Percentiles rank a stretch among this genome's conserved stretches.
phyloP scores from a whole-genome alignment of 2,797 vertebrate species.

The Micrastur ruficollis region DNA sequence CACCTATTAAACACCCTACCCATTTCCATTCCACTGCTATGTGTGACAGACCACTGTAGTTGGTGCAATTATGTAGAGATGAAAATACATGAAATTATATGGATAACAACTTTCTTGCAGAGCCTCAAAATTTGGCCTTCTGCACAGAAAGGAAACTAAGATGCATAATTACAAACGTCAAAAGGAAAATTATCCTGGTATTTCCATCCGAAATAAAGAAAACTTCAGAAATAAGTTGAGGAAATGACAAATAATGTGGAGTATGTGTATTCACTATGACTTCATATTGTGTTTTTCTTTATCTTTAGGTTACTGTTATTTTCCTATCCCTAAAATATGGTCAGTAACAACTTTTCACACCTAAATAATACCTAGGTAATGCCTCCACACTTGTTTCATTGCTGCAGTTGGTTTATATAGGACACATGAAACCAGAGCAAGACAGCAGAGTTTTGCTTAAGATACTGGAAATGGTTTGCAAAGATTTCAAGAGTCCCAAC shows the following conservation, averaged over 20 bases:
- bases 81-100: background rate
- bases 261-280: background rate
- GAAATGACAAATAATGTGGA: background rate
- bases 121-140: background rate
- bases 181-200: background rate
- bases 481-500: background rate
- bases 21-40: background rate
- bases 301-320: background rate
- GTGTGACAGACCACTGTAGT: background rate
- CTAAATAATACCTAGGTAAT: background rate
- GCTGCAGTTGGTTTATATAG: background rate
- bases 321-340: background rate
- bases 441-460: background rate
- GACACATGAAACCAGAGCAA: background rate
- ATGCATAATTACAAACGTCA: background rate
- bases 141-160: background rate
- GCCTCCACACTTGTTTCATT: background rate
- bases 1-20: background rate
- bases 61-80: background rate
- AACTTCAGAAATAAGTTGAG: background rate
- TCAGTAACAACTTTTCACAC: background rate
- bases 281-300: background rate
- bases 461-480: background rate
- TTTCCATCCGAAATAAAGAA: background rate
- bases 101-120: background rate